Conservation (phyloP, 2,888 invertebrate genomes). For the Cephus sareptanus region DNA sequence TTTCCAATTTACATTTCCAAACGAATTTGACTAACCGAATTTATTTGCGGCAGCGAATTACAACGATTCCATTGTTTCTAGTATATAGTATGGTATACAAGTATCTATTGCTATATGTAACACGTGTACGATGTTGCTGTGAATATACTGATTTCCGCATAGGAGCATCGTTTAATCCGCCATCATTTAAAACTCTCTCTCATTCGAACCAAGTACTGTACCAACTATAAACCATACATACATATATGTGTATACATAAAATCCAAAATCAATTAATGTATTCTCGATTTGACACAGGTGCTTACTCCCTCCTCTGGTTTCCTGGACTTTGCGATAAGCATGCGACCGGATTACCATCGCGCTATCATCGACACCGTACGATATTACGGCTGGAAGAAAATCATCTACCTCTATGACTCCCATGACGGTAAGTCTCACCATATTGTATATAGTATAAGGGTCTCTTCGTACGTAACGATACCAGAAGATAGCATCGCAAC, state of each 20-base stretch:
- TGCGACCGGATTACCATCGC: constrained; percentile 95
- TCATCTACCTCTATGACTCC: constrained; percentile 91
- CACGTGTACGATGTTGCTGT: neutral
- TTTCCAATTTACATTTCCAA: constrained; percentile 39
- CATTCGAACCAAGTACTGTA: neutral
- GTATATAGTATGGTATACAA: constrained; percentile 10
- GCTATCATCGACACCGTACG: constrained; percentile 95
- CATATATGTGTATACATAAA: neutral
- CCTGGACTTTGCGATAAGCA: constrained; percentile 89
- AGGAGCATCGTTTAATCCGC: neutral
- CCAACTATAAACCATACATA: neutral
- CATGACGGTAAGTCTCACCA: constrained; percentile 81
- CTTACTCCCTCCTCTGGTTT: constrained; percentile 89
- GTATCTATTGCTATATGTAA: constrained; percentile 13
- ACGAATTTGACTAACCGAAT: constrained; percentile 25
- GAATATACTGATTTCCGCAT: neutral
- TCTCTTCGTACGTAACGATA: neutral
- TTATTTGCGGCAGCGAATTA: constrained; percentile 21
- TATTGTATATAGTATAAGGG: neutral
- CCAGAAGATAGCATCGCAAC: neutral
- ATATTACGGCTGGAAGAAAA: constrained; percentile 90
- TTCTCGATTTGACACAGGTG: constrained; percentile 69
- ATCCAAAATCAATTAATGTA: neutral
- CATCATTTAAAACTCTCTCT: neutral
- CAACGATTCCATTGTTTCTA: constrained; percentile 1